Evolutionary conservation across 2,113 vertebrate genomes (phyloP), one percentile per base, ranked within the genome.

Genomic region (Capreolus pygargus): DNA sequence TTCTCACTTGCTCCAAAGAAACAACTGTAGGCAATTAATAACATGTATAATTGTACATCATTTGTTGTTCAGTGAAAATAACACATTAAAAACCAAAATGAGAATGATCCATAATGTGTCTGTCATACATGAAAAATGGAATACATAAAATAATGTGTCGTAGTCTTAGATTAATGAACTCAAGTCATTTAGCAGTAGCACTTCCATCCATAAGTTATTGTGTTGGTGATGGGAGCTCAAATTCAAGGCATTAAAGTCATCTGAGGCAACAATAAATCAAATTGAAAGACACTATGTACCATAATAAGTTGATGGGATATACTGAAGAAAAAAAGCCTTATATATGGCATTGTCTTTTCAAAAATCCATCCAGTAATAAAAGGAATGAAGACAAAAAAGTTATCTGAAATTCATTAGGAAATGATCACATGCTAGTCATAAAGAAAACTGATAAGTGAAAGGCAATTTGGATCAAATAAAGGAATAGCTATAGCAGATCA

Each of bases 11-110:
- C n/a, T 94, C 43, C 79, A 45, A 88, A 93, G 81, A 95, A 96
- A 89, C 54, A 83, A 93, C 47, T 84, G 28, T 50, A 93, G 27
- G 33, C 39, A 95, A 95, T 92, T 98, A 95, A 96, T 81, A 91
- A 54, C 3, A 15, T 94, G 21, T 95, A 8, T 92, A 81, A 94
- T 91, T 96, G 89, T 39, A 57, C 36, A 94, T 81, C 57, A 96
- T 96, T 98, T 97, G 57, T 74, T 95, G 89, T 93, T 95, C 92
- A 88, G 57, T 95, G 81, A 93, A 94, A 93, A 98, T 79, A 79
- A 94, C 8, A 74, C 36, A 85, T 94, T 94, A 96, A 94, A 43
- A 43, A 76, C 70, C 39, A 76, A 43, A 76, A 84, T 96, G 43
- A 92, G 50, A 95, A 67, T 87, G 89, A 94, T 93, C 43, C 86